phyloP scores from a whole-genome alignment of 1,140 invertebrate species.

The Aradophagus sp. region DNA sequence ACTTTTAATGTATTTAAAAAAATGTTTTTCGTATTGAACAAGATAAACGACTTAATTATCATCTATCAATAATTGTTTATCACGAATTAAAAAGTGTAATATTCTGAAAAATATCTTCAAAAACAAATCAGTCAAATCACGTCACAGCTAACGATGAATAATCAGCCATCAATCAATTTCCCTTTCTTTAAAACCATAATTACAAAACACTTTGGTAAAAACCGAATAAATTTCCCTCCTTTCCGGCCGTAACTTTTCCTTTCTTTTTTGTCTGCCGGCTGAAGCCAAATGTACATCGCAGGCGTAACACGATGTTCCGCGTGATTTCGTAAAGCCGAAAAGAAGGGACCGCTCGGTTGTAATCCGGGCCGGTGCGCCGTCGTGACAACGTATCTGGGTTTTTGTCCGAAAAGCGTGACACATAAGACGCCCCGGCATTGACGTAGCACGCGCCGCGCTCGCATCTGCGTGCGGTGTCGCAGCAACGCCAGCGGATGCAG shows the following conservation, averaged over 20 bases:
- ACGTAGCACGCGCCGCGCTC: conserved; percentile 37
- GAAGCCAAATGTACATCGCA: conserved; percentile 10
- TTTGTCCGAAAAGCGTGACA: conserved; percentile 34
- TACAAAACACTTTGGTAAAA: too few species aligned
- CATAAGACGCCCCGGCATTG: conserved; percentile 40
- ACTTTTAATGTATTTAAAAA: too few species aligned
- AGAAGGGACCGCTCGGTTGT: background rate
- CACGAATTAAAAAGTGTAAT: too few species aligned
- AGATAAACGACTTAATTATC: too few species aligned
- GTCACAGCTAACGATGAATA: too few species aligned
- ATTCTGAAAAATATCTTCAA: too few species aligned
- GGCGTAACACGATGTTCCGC: conserved; percentile 5
- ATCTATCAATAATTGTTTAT: too few species aligned
- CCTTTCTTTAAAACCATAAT: too few species aligned
- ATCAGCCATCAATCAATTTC: too few species aligned
- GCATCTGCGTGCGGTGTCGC: conserved; percentile 38
- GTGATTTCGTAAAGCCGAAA: conserved; percentile 15
- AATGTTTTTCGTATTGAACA: too few species aligned
- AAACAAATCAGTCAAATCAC: too few species aligned
- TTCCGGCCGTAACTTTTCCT: background rate
- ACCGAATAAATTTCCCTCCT: background rate
- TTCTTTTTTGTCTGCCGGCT: conserved; percentile 1
- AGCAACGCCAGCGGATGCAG: conserved; percentile 37
- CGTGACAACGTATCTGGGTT: conserved; percentile 24
- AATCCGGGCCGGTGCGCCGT: conserved; percentile 8